phyloP scores from a whole-genome alignment of 64 coral and sea anemone species.

The Dendronephthya gigantea region DNA sequence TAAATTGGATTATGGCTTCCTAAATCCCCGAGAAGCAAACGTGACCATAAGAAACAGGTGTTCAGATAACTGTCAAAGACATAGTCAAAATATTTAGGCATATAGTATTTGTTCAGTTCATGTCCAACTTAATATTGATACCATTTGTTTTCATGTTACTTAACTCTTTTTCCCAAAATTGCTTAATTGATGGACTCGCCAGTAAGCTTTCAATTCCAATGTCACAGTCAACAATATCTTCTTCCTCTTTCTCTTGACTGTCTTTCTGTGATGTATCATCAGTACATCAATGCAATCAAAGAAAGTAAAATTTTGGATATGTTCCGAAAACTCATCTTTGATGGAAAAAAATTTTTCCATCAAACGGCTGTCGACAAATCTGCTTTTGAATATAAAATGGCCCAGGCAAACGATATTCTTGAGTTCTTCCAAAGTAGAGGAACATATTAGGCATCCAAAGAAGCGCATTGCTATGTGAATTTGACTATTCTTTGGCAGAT shows the following conservation, averaged over 20 bases:
- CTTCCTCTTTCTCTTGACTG: background rate
- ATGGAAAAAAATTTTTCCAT: background rate
- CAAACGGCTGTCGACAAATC: background rate
- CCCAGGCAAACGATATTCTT: background rate
- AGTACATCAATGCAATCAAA: background rate
- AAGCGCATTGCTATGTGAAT: conserved; percentile 38
- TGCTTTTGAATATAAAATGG: background rate
- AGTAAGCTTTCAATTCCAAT: no score
- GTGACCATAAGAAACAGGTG: background rate
- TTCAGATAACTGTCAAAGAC: background rate
- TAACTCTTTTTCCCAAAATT: background rate
- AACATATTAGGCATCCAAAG: conserved; percentile 19
- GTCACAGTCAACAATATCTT: background rate
- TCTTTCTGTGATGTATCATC: background rate
- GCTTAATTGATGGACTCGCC: background rate
- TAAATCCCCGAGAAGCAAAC: conserved; percentile 3
- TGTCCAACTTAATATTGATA: background rate
- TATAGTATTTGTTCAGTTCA: background rate
- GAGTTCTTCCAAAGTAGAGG: background rate
- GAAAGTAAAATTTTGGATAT: background rate
- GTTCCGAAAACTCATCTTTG: background rate
- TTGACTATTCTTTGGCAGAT: background rate
- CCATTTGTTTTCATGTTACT: background rate
- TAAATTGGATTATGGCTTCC: background rate
- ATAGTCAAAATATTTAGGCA: conserved; percentile 14